Percentiles rank a stretch among this genome's conserved stretches.
These are phyloP conservation scores for Abrostola tripartita DNA, from an alignment of 2,888 invertebrate genomes.

Conservation along the genomic window DNA sequence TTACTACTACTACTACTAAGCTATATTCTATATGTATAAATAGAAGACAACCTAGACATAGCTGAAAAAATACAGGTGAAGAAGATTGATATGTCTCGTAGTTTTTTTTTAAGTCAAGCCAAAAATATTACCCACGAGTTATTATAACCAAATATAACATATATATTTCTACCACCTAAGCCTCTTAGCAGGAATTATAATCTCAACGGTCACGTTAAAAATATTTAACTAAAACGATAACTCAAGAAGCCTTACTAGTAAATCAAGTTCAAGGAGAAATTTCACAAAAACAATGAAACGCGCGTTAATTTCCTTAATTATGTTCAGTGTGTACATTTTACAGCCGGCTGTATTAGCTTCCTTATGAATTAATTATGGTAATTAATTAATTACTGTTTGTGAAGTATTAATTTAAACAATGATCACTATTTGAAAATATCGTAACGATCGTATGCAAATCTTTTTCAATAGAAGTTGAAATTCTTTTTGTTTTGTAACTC, in stretches of 20 bases:
- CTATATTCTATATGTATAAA: no score
- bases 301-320: conserved; percentile 42
- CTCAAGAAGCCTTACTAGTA: conserved; percentile 18
- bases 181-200: not conserved
- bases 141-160: not conserved
- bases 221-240: not conserved
- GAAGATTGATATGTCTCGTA: no score
- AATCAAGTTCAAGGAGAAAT: conserved; percentile 36
- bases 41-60: no score
- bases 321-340: conserved; percentile 22
- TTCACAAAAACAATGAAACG: conserved; percentile 20
- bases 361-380: conserved; percentile 10
- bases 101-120: no score
- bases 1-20: no score
- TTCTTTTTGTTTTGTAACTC: no score
- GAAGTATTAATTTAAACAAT: conserved; percentile 12
- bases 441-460: not conserved
- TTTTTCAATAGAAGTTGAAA: no score
- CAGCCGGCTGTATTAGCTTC: conserved; percentile 29
- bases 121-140: no score
- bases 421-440: conserved; percentile 17
- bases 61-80: no score
- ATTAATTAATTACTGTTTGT: conserved; percentile 26
- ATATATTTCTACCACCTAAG: not conserved
- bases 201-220: not conserved